Percentiles rank a stretch among this genome's conserved stretches.
Conservation (phyloP, 2,797 vertebrate genomes). For the Fringilla coelebs region DNA sequence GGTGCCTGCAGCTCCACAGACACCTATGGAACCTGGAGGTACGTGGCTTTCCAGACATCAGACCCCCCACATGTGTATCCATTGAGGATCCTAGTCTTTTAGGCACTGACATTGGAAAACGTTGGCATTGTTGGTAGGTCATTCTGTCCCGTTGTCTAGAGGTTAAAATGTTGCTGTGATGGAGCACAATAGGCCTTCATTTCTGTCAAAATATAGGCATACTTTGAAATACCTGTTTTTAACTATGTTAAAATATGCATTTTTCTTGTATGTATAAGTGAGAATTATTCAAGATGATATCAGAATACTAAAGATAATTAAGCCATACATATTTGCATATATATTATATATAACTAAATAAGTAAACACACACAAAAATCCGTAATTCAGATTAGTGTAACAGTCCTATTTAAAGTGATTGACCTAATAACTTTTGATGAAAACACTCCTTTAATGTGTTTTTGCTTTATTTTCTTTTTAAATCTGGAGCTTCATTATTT, state of each 20-base stretch:
- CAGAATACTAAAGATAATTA: slow-evolving; percentile 73
- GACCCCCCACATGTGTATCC: not conserved
- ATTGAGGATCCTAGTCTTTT: not conserved
- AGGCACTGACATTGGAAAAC: not conserved
- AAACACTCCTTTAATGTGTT: slow-evolving; percentile 69
- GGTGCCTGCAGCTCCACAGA: not conserved
- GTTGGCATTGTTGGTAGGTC: not conserved
- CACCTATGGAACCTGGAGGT: not conserved
- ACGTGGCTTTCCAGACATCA: not conserved
- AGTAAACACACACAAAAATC: slow-evolving; percentile 70
- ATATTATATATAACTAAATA: slow-evolving; percentile 72
- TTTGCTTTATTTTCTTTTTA: slow-evolving; percentile 72
- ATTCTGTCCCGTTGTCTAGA: not conserved
- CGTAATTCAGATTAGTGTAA: slow-evolving; percentile 75
- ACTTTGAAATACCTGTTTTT: slow-evolving; percentile 55
- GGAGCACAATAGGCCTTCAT: slow-evolving; percentile 13
- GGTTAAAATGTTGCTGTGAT: not conserved
- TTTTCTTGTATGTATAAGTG: slow-evolving; percentile 70
- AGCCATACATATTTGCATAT: slow-evolving; percentile 79
- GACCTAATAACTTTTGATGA: slow-evolving; percentile 70
- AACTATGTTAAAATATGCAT: slow-evolving; percentile 63
- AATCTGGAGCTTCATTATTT: slow-evolving; percentile 71
- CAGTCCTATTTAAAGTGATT: slow-evolving; percentile 75
- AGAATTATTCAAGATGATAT: slow-evolving; percentile 71
- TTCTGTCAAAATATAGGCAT: slow-evolving; percentile 45